Evolutionary conservation across 2,113 vertebrate species (phyloP).

Genomic region (Sapayoa aenigma): DNA sequence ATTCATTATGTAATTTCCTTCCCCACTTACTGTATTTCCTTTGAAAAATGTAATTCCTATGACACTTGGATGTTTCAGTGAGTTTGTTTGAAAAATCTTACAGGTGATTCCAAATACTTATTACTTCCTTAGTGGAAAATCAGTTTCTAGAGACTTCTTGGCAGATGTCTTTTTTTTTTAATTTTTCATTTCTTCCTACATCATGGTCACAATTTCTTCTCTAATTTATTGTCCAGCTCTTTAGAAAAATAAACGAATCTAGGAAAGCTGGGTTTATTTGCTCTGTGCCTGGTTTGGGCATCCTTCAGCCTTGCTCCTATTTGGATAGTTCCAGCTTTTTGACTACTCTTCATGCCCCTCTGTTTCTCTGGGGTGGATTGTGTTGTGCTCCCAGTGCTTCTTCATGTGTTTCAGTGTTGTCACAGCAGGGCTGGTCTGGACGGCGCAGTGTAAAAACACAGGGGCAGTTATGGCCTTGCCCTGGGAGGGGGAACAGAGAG

Average conservation of each 20-base stretch:
- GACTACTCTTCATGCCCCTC: neutral
- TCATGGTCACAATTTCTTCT: neutral
- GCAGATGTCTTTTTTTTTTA: neutral
- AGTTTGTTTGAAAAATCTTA: slow-evolving; percentile 10
- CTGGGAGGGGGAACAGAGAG: neutral
- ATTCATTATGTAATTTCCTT: slow-evolving; percentile 19
- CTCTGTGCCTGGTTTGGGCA: neutral
- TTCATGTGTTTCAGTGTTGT: neutral
- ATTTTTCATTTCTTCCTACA: neutral
- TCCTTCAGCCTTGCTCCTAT: neutral
- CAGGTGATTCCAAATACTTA: slow-evolving; percentile 28
- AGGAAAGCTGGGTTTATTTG: neutral
- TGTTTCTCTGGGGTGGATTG: neutral
- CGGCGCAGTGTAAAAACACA: neutral
- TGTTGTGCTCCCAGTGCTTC: neutral
- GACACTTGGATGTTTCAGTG: slow-evolving; percentile 3
- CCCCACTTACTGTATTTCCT: neutral
- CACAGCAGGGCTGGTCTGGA: neutral
- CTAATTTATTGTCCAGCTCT: neutral
- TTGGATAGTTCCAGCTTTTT: neutral
- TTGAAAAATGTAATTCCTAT: slow-evolving; percentile 28
- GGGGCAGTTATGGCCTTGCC: neutral
- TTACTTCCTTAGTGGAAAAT: slow-evolving; percentile 36
- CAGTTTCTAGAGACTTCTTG: neutral
- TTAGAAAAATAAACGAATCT: neutral